A percentile compares a stretch with the other conserved stretches of the same genome.
Conservation (phyloP, 2,888 invertebrate genomes). For the Rambutsinella grinnellia region DNA sequence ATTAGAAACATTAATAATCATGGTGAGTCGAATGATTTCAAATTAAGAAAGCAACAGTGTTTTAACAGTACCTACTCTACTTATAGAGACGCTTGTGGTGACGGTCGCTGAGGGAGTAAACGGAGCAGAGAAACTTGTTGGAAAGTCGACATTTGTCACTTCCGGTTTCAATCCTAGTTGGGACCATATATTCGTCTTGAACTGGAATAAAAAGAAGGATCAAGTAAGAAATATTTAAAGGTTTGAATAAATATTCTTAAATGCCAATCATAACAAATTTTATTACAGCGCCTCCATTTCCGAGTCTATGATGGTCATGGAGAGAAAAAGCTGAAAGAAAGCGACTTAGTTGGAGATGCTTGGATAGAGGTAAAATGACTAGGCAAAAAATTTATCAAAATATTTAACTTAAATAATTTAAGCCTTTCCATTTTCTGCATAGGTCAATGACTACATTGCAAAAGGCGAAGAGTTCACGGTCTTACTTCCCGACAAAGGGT, state of each 20-base stretch:
- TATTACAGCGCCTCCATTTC: slow-evolving; percentile 33
- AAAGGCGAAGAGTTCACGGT: slow-evolving; percentile 31
- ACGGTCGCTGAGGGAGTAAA: slow-evolving; percentile 29
- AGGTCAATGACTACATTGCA: slow-evolving; percentile 39
- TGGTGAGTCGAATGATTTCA: slow-evolving; percentile 18
- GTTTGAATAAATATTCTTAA: too few species aligned
- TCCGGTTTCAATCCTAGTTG: slow-evolving; percentile 26
- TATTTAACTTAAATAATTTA: neutral
- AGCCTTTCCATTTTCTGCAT: neutral
- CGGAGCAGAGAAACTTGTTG: slow-evolving; percentile 21
- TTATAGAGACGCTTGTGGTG: slow-evolving; percentile 20
- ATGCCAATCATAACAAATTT: too few species aligned
- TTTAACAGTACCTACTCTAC: neutral
- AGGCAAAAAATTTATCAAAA: too few species aligned
- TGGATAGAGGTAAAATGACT: slow-evolving; percentile 49
- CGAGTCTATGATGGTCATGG: slow-evolving; percentile 23
- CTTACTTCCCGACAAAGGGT: slow-evolving; percentile 35
- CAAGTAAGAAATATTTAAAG: slow-evolving; percentile 16
- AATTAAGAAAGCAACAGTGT: neutral
- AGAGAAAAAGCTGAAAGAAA: slow-evolving; percentile 9
- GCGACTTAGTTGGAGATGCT: slow-evolving; percentile 21
- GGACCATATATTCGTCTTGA: slow-evolving; percentile 17
- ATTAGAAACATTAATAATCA: slow-evolving; percentile 35
- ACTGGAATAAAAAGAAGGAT: slow-evolving; percentile 43
- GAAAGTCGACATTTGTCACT: slow-evolving; percentile 12